Conservation (phyloP, 2,113 vertebrate species). For the Hemiscyllium ocellatum region DNA sequence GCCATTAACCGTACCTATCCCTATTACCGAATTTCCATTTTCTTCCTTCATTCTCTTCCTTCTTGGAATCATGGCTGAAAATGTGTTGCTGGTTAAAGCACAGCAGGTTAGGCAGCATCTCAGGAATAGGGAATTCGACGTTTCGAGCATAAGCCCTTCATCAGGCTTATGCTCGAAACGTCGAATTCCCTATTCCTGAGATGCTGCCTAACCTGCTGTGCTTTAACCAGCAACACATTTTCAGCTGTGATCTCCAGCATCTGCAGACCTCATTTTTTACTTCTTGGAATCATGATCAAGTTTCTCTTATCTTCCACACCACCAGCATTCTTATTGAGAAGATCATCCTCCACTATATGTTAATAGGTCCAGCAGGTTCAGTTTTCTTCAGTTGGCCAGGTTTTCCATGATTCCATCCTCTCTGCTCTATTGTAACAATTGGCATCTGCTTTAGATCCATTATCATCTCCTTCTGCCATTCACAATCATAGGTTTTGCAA, state of each 20-base stretch:
- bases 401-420: not conserved
- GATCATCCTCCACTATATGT: not conserved
- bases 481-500: not conserved
- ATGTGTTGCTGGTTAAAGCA: too few species aligned
- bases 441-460: not conserved
- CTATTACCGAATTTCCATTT: not conserved
- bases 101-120: too few species aligned
- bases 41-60: not conserved
- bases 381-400: not conserved
- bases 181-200: too few species aligned
- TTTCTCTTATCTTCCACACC: not conserved
- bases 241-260: too few species aligned
- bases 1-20: not conserved
- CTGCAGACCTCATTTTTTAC: too few species aligned
- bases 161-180: too few species aligned
- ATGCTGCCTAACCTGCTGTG: too few species aligned
- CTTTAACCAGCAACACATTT: too few species aligned
- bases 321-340: not conserved
- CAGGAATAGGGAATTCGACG: too few species aligned
- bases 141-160: too few species aligned
- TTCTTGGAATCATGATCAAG: not conserved
- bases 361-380: not conserved
- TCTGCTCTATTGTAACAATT: not conserved
- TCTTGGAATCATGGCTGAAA: not conserved
- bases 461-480: not conserved